Base-by-base conservation (phyloP, 1,140 invertebrate genomes). In the Battus philenor region DNA sequence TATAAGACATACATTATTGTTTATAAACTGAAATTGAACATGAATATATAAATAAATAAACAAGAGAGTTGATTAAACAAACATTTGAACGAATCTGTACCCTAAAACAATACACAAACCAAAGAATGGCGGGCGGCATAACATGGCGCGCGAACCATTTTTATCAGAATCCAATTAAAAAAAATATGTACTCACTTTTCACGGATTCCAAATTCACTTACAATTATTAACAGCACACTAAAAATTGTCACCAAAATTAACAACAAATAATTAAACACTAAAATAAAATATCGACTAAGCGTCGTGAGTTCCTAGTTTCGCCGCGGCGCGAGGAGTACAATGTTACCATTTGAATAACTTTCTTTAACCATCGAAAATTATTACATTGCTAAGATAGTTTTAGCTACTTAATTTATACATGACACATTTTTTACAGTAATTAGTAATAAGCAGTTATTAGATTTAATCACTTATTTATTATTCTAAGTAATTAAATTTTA, bases 101-200 rank as follows among this genome's bases (percentile, higher is more conserved):
- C n/a, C n/a, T 46, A 55, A 45, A 59, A 59, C 46, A 67, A 65
- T 63, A 68, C 52, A 56, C 33, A 75, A 62, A 63, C 54, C 32
- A 66, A 58, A 57, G 64, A 75, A 81, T 81, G 78, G 78, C 78
- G 78, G 78, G 78, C 73, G 65, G 65, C 64, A 51, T 68, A 72
- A 74, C 52, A 68, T 82, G 78, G 78, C 73, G 77, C 63, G 57
- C 49, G 36, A 44, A 16, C 4, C 43, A 22, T 32, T 36, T 51
- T 48, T 44, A 33, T 26, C 43, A 54, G 50, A 54, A 33, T 20
- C 43, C 48, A 18, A 57, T 52, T 33, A 47, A 20, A 36, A 30
- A 22, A 44, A n/a, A n/a, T n/a, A 48, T 55, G 27, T 69, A 81
- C 77, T 77, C 47, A 81, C 77, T 32, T 44, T 50, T 48, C 22